Evolutionary conservation across 2,888 invertebrate species (phyloP), one percentile per base, ranked within the genome.

Genomic region (Polylopha cassiicola): DNA sequence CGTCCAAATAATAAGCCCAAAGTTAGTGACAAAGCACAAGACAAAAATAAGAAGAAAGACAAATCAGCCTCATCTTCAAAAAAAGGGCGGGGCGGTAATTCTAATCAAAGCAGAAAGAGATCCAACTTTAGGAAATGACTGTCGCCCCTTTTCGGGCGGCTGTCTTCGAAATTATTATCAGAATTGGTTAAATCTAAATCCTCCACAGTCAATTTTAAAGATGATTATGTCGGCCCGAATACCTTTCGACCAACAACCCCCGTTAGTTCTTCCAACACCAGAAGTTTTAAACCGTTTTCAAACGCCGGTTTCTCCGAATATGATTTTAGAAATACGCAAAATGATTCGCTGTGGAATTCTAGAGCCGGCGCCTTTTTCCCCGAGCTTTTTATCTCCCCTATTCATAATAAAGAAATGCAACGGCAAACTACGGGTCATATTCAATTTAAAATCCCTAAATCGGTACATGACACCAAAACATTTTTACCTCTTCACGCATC

Each of bases 371-470:
- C 16, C 2, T 11, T 14, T 9, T 16, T 24, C 10, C 11, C 20
- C 10, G 27, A 29, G 27, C 14, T 39, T 39, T 20, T 18, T 43
- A 4, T 45, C 37, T 2, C 32, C 22, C 4, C 27, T 44, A 2
- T 44, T 39, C 32, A 10, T 37, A 6, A 23, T 26, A 6, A 11
- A 6, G n/a, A 43, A 43, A 34, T 3, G 18, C 8, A 18, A 39
- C 14, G 36, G 36, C 4, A 16, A 22, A 1, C n/a, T 17, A 8
- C 14, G 44, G 11, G 15, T 20, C 3, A 37, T 44, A 6, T 26
- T 44, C 18, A 41, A 44, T 29, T 16, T 44, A 15, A 44, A 41
- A 14, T 28, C 11, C 6, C 22, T 44, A 9, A 44, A 44, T 33
- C 10, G 17, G 4, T 41, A 28, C 17, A 17, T 46, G 5, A 3